Conservation (phyloP, 2,888 invertebrate species). For the Alviniconcha strummeri region DNA sequence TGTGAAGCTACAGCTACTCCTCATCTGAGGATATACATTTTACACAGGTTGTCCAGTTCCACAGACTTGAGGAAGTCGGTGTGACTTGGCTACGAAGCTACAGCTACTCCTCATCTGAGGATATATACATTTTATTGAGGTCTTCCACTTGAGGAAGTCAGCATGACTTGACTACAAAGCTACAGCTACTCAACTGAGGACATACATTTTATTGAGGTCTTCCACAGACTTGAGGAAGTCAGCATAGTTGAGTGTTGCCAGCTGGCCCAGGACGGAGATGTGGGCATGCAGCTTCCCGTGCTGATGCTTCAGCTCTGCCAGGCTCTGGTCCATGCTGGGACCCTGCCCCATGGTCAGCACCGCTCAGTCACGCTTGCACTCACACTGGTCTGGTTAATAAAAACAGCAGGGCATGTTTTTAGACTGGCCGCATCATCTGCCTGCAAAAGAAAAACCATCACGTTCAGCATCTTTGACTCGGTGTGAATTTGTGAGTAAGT, state of each 20-base stretch:
- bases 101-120: too few relatives aligned
- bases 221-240: constrained; percentile 78
- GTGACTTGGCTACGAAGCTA: constrained; percentile 57
- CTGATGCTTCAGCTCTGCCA: constrained; percentile 45
- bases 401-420: too few relatives aligned
- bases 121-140: constrained; percentile 80
- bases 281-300: constrained; percentile 60
- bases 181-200: constrained; percentile 31
- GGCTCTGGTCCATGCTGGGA: constrained; percentile 42
- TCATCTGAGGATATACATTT: constrained; percentile 76
- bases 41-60: too few relatives aligned
- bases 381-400: background rate
- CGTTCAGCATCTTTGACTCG: background rate
- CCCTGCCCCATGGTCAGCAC: constrained; percentile 50
- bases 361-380: background rate
- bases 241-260: constrained; percentile 77
- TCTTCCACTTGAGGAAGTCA: constrained; percentile 78
- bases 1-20: too few relatives aligned
- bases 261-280: constrained; percentile 67
- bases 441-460: background rate
- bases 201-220: constrained; percentile 80
- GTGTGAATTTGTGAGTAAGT: too few relatives aligned
- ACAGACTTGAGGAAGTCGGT: constrained; percentile 79
- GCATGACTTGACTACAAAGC: constrained; percentile 71
- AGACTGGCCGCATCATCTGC: background rate